Base-by-base conservation (phyloP, 2,113 vertebrate species). In the Callipepla californica region DNA sequence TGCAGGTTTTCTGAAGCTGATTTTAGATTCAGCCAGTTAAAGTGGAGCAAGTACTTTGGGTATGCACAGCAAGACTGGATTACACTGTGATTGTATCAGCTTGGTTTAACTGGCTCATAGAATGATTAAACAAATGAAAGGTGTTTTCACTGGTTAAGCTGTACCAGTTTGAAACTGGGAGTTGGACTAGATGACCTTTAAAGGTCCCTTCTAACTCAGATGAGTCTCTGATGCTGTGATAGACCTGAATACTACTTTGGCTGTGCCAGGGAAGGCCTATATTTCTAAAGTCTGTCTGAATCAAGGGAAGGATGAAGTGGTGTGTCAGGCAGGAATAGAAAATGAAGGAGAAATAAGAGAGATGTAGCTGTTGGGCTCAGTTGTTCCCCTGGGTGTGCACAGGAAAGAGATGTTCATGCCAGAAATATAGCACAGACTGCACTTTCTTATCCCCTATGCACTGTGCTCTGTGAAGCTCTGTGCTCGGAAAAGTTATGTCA, bases 341-440 rank as follows among this genome's bases (percentile, higher is more conserved):
- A 86, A 92, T 68, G 77, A 93, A 85, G 80, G 76, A 34, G 85
- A 95, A 72, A 61, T 73, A 68, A 85, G 74, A 93, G 45, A 87
- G 76, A 26, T 72, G 76, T 85, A 87, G 74, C 80, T 89, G 78
- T 50, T 84, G 73, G 92, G 68, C 68, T 94, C 51, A 40, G 73
- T 50, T 50, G 34, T 70, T 78, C 82, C 76, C 76, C n/a, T 67
- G 88, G 51, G 77, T 83, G 45, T 25, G 14, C 53, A 59, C 22
- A 28, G 75, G 65, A 75, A 86, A 85, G 86, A 92, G 75, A 74
- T 82, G 78, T 80, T 94, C 36, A 45, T 1, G 11, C 50, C 55
- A 67, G 61, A 79, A 79, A 30, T 55, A 68, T 0, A 58, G 85
- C 14, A 17, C 40, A 22, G 36, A 58, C 67, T 58, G 47, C 63